These are phyloP conservation scores for Tenrec ecaudatus DNA, from an alignment of 2,113 vertebrate species.

Conservation along the genomic window DNA sequence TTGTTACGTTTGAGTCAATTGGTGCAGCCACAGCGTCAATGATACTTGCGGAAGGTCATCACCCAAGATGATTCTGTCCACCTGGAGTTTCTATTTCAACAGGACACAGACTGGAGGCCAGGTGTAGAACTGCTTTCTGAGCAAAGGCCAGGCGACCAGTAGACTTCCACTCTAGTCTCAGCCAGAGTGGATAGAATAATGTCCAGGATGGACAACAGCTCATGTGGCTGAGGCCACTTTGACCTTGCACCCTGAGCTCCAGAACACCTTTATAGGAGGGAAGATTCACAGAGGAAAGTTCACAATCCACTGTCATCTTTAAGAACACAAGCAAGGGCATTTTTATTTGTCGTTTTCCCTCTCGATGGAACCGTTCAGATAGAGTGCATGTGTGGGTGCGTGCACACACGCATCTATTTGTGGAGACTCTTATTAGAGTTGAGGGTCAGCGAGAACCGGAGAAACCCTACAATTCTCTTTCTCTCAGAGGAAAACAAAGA, in stretches of 20 bases:
- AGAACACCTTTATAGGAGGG: neutral
- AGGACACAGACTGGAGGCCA: neutral
- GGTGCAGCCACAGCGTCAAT: too few species aligned
- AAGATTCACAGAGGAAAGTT: neutral
- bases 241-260: neutral
- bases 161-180: too few species aligned
- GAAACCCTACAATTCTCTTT: neutral
- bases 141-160: neutral
- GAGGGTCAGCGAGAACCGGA: neutral
- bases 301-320: neutral
- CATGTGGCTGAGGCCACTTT: neutral
- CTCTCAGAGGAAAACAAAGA: neutral
- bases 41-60: too few species aligned
- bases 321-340: neutral
- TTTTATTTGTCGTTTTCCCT: neutral
- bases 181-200: neutral
- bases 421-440: neutral
- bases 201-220: neutral
- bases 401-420: neutral
- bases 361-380: neutral
- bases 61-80: neutral
- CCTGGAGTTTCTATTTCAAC: neutral
- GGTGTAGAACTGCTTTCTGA: neutral
- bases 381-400: neutral
- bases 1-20: too few species aligned